Conservation (phyloP, 2,888 invertebrate species). For the Thymelicus lineola region DNA sequence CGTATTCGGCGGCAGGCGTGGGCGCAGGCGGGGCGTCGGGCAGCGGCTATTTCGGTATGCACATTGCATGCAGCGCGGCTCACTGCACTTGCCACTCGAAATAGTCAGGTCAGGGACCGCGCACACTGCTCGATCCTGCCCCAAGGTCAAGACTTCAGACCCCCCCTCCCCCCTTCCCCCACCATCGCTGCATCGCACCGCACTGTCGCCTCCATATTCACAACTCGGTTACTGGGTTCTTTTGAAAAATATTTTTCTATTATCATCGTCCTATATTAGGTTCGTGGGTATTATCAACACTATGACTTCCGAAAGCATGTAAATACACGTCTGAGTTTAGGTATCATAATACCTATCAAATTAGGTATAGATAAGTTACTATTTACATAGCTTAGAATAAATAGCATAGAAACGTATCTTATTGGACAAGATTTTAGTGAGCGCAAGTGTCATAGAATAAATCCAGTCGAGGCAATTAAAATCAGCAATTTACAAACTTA, state of each 20-base stretch:
- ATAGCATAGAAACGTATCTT: neutral
- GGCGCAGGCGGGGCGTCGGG: slow-evolving; percentile 63
- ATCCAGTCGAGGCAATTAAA: neutral
- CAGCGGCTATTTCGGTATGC: slow-evolving; percentile 84
- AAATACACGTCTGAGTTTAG: neutral
- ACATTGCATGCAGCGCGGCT: slow-evolving; percentile 80
- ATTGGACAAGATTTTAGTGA: neutral
- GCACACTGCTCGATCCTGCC: slow-evolving; percentile 80
- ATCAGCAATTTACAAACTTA: slow-evolving; percentile 1
- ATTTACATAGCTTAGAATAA: no score
- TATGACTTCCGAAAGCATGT: neutral
- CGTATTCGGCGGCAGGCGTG: slow-evolving; percentile 46
- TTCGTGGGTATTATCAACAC: neutral
- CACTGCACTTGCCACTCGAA: slow-evolving; percentile 83
- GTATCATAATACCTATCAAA: no score
- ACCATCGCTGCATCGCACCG: slow-evolving; percentile 13
- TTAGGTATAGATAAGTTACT: no score
- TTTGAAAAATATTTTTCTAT: slow-evolving; percentile 15
- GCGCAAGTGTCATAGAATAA: neutral
- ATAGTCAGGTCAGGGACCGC: slow-evolving; percentile 85
- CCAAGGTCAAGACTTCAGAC: slow-evolving; percentile 81
- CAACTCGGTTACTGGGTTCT: slow-evolving; percentile 53
- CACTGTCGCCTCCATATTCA: slow-evolving; percentile 56
- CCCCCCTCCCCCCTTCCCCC: slow-evolving; percentile 46
- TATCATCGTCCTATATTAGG: neutral